Evolutionary conservation across 2,113 vertebrate species (phyloP).

Genomic region (Scatophagus argus): DNA sequence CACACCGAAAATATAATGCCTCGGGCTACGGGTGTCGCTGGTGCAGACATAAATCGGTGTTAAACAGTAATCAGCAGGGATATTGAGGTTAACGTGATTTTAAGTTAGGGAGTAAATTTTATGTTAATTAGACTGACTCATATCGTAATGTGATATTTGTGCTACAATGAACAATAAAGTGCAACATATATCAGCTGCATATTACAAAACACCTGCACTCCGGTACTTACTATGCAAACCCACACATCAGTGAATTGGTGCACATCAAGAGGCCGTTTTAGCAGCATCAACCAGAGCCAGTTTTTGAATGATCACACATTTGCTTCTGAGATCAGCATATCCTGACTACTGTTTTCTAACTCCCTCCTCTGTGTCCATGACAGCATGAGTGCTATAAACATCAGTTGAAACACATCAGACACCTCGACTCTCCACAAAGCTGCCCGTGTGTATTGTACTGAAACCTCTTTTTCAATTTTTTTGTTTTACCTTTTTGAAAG

Average conservation of each 20-base stretch:
- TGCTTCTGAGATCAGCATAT: not conserved
- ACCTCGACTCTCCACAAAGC: not conserved
- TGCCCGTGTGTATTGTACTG: not conserved
- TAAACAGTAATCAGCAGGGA: slow-evolving; percentile 9
- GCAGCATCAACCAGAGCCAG: not conserved
- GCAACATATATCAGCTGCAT: not conserved
- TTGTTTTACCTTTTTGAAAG: not conserved
- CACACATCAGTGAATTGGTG: not conserved
- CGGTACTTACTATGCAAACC: not conserved
- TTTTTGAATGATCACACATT: not conserved
- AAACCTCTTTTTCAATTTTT: not conserved
- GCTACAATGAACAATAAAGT: not conserved
- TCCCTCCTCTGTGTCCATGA: not conserved
- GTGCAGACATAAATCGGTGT: too few relatives aligned
- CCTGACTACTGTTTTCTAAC: not conserved
- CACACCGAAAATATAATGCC: too few relatives aligned
- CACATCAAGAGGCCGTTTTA: not conserved
- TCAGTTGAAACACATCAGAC: not conserved
- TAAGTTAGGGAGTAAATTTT: not conserved
- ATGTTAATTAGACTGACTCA: not conserved
- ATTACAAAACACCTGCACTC: slow-evolving; percentile 1
- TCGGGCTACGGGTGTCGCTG: too few relatives aligned
- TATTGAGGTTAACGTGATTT: not conserved
- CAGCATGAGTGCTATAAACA: not conserved
- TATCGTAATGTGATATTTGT: not conserved